Evolutionary conservation across 2,797 vertebrate species (phyloP).

Genomic region (Melanotaenia maccullochi): DNA sequence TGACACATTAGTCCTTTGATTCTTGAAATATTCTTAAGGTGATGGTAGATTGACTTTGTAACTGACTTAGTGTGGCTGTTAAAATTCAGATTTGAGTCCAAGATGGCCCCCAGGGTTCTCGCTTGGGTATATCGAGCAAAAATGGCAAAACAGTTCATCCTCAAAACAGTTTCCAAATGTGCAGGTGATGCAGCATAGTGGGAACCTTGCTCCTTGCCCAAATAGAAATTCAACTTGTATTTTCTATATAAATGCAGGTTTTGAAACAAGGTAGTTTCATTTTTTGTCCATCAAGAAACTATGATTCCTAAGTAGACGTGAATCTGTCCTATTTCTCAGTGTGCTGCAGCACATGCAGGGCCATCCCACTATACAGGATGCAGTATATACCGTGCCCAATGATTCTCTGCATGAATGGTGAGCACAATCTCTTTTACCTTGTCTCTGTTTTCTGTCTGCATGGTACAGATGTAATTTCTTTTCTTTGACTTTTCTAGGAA

Average conservation of each 20-base stretch:
- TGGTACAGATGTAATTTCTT: neutral
- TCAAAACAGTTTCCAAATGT: neutral
- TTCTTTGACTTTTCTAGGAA: neutral
- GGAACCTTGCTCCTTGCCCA: too few relatives aligned
- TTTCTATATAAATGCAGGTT: too few relatives aligned
- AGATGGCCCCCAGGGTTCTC: neutral
- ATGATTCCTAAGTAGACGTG: neutral
- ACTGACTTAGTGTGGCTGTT: neutral
- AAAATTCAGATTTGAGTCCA: neutral
- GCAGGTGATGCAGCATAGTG: neutral
- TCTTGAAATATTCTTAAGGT: neutral
- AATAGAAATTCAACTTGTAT: too few relatives aligned
- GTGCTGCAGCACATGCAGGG: neutral
- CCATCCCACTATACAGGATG: neutral
- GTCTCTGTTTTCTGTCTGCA: neutral
- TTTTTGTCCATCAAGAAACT: neutral
- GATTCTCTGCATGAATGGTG: neutral
- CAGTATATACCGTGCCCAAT: neutral
- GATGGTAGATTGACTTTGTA: neutral
- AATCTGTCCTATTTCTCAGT: too few relatives aligned
- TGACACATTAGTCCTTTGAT: neutral
- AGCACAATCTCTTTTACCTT: neutral
- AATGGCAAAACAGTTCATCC: neutral
- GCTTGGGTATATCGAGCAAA: too few relatives aligned
- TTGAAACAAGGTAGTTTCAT: too few relatives aligned